Percentiles rank a stretch among this genome's conserved stretches.
phyloP scores from a whole-genome alignment of 2,888 invertebrate genomes.

The Temnothorax rugatulus region DNA sequence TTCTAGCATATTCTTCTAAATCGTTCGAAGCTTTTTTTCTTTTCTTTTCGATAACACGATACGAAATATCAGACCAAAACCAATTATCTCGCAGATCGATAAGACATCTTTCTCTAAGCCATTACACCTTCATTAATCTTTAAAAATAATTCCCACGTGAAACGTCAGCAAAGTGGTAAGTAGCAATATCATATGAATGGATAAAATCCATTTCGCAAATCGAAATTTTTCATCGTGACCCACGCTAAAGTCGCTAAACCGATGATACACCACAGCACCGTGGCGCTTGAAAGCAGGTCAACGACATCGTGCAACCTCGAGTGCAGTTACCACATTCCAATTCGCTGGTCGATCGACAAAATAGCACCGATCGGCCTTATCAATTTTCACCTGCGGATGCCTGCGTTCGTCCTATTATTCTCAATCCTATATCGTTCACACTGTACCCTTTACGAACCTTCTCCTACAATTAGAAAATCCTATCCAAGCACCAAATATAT shows the following conservation, averaged over 20 bases:
- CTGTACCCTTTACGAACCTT: neutral
- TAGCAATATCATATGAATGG: neutral
- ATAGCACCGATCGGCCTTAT: constrained; percentile 31
- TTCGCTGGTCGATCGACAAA: constrained; percentile 64
- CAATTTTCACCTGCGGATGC: constrained; percentile 5
- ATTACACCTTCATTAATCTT: neutral
- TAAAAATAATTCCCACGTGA: neutral
- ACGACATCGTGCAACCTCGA: constrained; percentile 69
- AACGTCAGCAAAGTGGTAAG: neutral
- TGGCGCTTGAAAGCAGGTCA: constrained; percentile 70
- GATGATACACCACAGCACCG: constrained; percentile 42
- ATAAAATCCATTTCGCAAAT: constrained; percentile 12
- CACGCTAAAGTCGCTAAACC: constrained; percentile 38
- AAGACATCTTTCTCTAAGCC: neutral
- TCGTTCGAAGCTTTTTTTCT: neutral
- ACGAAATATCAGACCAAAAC: neutral
- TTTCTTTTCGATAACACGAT: neutral
- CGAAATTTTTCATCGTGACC: constrained; percentile 27
- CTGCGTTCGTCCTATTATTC: constrained; percentile 22
- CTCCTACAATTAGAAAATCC: neutral
- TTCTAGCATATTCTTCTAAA: neutral
- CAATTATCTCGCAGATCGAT: constrained; percentile 22
- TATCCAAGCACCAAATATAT: constrained; percentile 9
- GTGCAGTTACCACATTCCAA: constrained; percentile 65
- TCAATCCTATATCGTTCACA: too few species aligned